Evolutionary conservation across 92 coral and sea anemone species (phyloP).

Genomic region (Zoanthus solanderi): DNA sequence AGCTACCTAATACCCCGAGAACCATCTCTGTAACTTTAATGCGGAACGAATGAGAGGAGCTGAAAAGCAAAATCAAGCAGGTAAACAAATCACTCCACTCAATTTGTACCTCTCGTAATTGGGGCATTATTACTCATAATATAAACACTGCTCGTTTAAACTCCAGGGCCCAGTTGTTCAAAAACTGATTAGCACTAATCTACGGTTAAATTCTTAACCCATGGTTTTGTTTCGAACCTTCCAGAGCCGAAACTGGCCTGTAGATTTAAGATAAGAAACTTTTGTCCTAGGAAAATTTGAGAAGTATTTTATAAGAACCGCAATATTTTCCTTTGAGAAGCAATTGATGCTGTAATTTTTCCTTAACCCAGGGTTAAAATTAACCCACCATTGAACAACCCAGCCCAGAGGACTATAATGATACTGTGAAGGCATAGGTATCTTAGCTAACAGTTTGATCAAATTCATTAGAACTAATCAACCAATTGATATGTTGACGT

Average conservation of each 20-base stretch:
- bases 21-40: background rate
- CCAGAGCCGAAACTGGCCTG: no score
- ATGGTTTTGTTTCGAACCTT: no score
- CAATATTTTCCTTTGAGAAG: no score
- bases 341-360: no score
- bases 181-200: no score
- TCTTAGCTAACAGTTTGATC: background rate
- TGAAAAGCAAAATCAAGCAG: background rate
- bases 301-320: no score
- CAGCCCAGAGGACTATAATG: background rate
- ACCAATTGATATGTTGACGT: background rate
- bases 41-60: background rate
- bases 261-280: no score
- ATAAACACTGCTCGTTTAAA: background rate
- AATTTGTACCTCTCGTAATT: background rate
- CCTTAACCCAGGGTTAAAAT: no score
- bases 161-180: background rate
- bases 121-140: background rate
- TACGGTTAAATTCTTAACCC: no score
- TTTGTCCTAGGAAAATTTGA: no score
- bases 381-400: no score
- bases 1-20: background rate
- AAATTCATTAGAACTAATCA: background rate
- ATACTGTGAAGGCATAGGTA: background rate
- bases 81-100: background rate